These are phyloP conservation scores for Balaeniceps rex DNA, from an alignment of 2,113 vertebrate species.

Conservation along the genomic window DNA sequence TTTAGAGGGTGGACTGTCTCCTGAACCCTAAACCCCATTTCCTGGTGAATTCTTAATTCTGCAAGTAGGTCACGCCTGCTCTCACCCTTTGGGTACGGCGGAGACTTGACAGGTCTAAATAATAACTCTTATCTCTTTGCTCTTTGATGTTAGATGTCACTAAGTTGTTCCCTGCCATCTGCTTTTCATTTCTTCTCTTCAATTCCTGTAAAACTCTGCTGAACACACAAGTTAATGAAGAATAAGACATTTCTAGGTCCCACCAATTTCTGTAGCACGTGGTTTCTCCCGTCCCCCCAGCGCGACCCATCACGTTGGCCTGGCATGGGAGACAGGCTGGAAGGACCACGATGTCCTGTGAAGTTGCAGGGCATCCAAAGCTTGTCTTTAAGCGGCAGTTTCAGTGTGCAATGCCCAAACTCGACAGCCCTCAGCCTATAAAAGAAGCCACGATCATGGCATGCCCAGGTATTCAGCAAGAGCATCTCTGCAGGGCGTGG, in stretches of 20 bases:
- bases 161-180: not conserved
- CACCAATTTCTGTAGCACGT: accelerated
- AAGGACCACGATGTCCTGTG: not conserved
- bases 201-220: not conserved
- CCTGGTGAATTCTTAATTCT: not conserved
- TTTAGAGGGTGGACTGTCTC: not conserved
- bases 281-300: no score
- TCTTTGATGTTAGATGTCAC: constrained; percentile 27
- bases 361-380: not conserved
- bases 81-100: not conserved
- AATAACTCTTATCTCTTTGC: not conserved
- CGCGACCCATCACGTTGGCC: accelerated
- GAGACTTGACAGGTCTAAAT: constrained; percentile 4
- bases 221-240: not conserved
- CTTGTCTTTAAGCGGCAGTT: not conserved
- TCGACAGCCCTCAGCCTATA: not conserved
- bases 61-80: not conserved
- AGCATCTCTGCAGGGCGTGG: not conserved
- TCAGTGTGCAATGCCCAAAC: no score
- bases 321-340: not conserved
- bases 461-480: not conserved
- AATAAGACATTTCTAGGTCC: not conserved
- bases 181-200: not conserved
- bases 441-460: not conserved
- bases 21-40: not conserved